These are phyloP conservation scores for Pipa parva DNA, from an alignment of 2,113 vertebrate genomes.

Conservation along the genomic window DNA sequence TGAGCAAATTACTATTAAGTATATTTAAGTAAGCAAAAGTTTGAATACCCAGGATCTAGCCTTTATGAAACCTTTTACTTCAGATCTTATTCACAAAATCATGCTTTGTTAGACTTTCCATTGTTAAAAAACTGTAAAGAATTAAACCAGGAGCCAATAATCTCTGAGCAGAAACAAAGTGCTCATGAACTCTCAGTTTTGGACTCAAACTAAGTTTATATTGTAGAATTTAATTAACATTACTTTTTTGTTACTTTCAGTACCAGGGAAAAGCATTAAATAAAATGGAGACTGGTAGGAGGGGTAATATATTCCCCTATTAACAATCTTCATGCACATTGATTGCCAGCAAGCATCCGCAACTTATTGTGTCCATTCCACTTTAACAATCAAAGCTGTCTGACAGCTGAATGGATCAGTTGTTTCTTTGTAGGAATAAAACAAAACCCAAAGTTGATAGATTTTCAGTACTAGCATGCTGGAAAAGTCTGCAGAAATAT, in stretches of 20 bases:
- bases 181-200: background rate
- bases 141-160: conserved; percentile 31
- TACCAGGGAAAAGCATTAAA: background rate
- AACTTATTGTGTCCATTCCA: conserved; percentile 57
- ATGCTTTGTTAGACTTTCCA: conserved; percentile 37
- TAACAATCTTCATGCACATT: conserved; percentile 36
- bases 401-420: conserved; percentile 50
- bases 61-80: conserved; percentile 50
- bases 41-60: conserved; percentile 44
- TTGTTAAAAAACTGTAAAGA: conserved; percentile 36
- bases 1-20: conserved; percentile 50
- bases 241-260: conserved; percentile 3
- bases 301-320: conserved; percentile 22
- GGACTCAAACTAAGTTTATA: conserved; percentile 1
- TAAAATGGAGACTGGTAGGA: background rate
- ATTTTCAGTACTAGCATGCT: conserved; percentile 3
- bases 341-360: conserved; percentile 53
- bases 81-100: conserved; percentile 32
- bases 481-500: background rate
- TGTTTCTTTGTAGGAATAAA: conserved; percentile 6
- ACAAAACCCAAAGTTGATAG: conserved; percentile 6
- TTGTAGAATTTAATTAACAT: background rate
- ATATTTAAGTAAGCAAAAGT: conserved; percentile 42
- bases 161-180: conserved; percentile 1
- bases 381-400: conserved; percentile 51